Percentiles rank a stretch among this genome's conserved stretches.
Evolutionary conservation across 2,113 vertebrate species (phyloP).

Genomic region (Ammodytes dubius): DNA sequence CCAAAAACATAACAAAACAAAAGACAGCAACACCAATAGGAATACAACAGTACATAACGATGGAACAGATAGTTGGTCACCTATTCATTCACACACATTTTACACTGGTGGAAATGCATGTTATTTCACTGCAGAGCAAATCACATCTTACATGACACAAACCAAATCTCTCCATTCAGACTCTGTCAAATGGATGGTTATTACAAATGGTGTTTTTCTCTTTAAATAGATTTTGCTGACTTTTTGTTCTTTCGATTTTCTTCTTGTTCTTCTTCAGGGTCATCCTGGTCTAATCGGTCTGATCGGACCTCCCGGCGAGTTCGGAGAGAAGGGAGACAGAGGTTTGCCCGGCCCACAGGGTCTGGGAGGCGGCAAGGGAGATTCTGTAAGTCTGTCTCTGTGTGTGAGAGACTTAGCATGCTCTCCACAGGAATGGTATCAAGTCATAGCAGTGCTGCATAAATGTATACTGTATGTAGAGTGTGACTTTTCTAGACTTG

Average conservation of each 20-base stretch:
- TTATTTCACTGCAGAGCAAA: too few relatives aligned
- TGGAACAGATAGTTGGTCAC: too few relatives aligned
- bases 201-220: constrained; percentile 10
- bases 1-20: too few relatives aligned
- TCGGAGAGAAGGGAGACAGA: constrained; percentile 97
- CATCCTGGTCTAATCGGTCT: constrained; percentile 98
- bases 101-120: too few relatives aligned
- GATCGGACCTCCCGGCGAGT: constrained; percentile 96
- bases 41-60: too few relatives aligned
- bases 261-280: constrained; percentile 82
- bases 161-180: too few relatives aligned
- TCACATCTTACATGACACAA: too few relatives aligned
- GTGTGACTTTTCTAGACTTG: background rate
- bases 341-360: constrained; percentile 95
- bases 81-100: too few relatives aligned
- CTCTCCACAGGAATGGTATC: background rate
- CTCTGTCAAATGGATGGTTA: constrained; percentile 10
- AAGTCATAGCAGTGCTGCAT: background rate
- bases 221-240: background rate
- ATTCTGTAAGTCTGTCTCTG: constrained; percentile 85
- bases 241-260: background rate
- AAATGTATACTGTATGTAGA: background rate
- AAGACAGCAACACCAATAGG: too few relatives aligned
- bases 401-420: background rate
- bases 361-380: constrained; percentile 91